Evolutionary conservation across 2,113 vertebrate species (phyloP), one percentile per base, ranked within the genome.

Genomic region (Epinephelus lanceolatus): DNA sequence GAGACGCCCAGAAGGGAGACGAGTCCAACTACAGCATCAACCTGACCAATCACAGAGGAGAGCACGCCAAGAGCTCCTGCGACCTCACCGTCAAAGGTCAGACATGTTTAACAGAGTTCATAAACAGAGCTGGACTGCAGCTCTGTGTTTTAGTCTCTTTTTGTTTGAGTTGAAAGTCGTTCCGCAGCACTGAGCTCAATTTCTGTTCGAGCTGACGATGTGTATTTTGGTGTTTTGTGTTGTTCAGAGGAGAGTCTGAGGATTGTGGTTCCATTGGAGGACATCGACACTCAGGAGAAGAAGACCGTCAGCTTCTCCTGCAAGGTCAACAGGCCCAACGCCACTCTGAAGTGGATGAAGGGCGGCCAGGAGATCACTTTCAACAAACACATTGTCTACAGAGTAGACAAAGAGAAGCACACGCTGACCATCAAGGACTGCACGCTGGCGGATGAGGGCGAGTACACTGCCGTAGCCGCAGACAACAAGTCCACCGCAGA

Each of bases 241-340:
- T 53, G 3, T 85, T 90, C 96, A 99, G 98, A 98, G 96, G 98
- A 99, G 91, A 97, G 97, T 80, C 96, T 99, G 75, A 96, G 91
- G 92, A 98, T 99, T 53, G 71, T 98, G 80, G 97, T 97, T 60
- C 98, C 98, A 72, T 96, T 97, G 84, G 96, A 98, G 92, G 98
- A 99, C 84, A 94, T 97, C 63, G 98, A 99, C 94, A 99, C 98
- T 30, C 98, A 98, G 95, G 98, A 99, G 91, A 99, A 99, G 94
- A 99, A 96, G 82, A 96, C 97, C 0, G 95, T 98, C 83, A 97
- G 95, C 59, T 99, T 99, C 96, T 97, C 96, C 90, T 99, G 98
- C 87, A 99, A 99, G 93, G 98, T 99, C 70, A 99, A 99, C 92
- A 95, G 96, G 85, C 96, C 94, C 71, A 97, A 97, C 25, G 97